Base-by-base conservation (phyloP, 1,140 invertebrate genomes). In the Cydia strobilella region DNA sequence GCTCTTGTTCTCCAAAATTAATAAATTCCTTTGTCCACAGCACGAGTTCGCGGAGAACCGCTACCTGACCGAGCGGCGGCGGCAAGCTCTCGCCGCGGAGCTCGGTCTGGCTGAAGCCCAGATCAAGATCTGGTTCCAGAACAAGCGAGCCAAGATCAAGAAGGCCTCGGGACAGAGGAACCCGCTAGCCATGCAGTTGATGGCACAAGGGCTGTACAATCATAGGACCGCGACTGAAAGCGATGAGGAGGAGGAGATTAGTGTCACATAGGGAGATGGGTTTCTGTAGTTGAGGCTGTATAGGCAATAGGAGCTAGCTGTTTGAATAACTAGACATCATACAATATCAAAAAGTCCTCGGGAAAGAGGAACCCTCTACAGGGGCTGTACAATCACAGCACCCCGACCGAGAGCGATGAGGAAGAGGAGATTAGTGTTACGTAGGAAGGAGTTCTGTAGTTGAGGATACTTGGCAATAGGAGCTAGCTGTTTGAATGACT, bases 111-210 rank as follows among this genome's bases (percentile, higher is more conserved):
- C 99, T 85, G 99, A 99, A 89, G 98, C 98, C 0, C 99, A 99
- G 92, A 99, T 99, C 88, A 99, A 99, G 94, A 99, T 99, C 86
- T 98, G 97, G 97, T 99, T 99, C 92, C 98, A 99, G 93, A 99
- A 99, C 93, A 99, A 99, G 90, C 94, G 99, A 59, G 99, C 99
- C 62, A 99, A 99, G 93, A 98, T 99, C 88, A 99, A 99, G 94
- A 99, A 99, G 90, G 95, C 97, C 0, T 96, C 95, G 6, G 98
- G 98, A 0, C 95, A 97, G 80, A 96, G 97, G 84, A 99, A 99
- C 93, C 96, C 97, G 0, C 93, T 99, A 63, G 98, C 98, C 0
- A 89, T 99, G 48, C 98, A 99, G 90, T 94, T 99, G 72, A 99
- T 99, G 97, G 97, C 98, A 0, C 98, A 99, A 88, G 98, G 98